Base-by-base conservation (phyloP, 2,797 vertebrate genomes). In the Fringilla coelebs region DNA sequence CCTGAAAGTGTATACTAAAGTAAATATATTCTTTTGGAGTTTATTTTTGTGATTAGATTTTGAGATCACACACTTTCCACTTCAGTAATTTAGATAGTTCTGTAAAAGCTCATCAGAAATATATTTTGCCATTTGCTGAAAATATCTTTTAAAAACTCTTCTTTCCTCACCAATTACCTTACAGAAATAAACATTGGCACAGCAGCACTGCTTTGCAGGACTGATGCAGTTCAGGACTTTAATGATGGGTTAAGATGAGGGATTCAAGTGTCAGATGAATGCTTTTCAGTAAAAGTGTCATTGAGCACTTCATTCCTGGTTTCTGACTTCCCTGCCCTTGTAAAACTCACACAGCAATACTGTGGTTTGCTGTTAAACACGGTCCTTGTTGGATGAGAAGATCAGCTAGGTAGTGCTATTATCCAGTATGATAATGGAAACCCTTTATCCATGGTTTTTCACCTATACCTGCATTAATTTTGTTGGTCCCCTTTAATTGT, bases 11-110 rank as follows among this genome's bases (percentile, higher is more conserved):
- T 83, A 63, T 94, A 97, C 94, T 92, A 97, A 98, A 94, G 93
- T 89, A 98, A 98, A 97, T 91, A 96, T 54, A 80, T 93, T 74
- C 60, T 41, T 94, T 95, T 81, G 70, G 84, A 96, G 78, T 96
- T 97, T 96, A 97, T 97, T 98, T 98, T 95, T 91, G 79, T 96
- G 95, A 97, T 97, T 97, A 95, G 84, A 96, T 97, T 97, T 96
- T 97, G 94, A 94, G 89, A 96, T 97, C 73, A 9, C 36, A 88
- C 46, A 58, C 85, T 94, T 96, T 91, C 79, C 93, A 86, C 95
- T 79, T 97, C 71, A 89, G 95, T 95, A 95, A 73, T 90, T 94
- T 88, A 88, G 71, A 87, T 32, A 94, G 87, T 65, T 96, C 96
- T 97, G 95, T 80, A 97, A 85, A 97, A 97, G 31, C 90, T 89